Conservation (phyloP, 2,113 vertebrate species). For the cattle (Bos taurus) region DNA sequence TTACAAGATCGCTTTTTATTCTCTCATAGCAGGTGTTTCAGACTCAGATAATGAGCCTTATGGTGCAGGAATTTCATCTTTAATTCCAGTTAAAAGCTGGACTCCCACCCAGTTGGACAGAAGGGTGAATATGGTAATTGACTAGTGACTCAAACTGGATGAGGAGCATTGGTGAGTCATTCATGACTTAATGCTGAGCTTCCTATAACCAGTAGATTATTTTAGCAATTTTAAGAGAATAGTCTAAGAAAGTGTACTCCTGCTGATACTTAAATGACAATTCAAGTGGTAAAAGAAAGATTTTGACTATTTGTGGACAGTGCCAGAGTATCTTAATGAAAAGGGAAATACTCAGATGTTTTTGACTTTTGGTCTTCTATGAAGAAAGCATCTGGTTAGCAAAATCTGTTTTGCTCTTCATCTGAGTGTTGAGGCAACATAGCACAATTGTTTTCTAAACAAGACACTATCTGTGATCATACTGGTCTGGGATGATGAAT, state of each 20-base stretch:
- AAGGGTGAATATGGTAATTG: background rate
- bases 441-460: background rate
- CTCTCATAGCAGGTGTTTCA: background rate
- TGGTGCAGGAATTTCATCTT: background rate
- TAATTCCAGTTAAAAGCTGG: slow-evolving; percentile 42
- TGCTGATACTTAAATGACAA: background rate
- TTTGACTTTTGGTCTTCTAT: background rate
- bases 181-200: background rate
- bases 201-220: background rate
- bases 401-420: background rate
- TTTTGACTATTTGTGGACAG: background rate
- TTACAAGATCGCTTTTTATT: slow-evolving; percentile 26
- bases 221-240: background rate
- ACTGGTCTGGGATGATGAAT: background rate
- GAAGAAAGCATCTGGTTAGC: background rate
- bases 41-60: slow-evolving; percentile 13
- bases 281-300: background rate
- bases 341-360: background rate
- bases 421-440: background rate
- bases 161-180: slow-evolving; percentile 7
- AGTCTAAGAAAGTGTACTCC: background rate
- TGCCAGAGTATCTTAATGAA: background rate
- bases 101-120: slow-evolving; percentile 4
- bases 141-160: background rate
- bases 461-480: background rate